Evolutionary conservation across 2,113 vertebrate species (phyloP), one percentile per base, ranked within the genome.

Genomic region (Ancistrus triradiatus): DNA sequence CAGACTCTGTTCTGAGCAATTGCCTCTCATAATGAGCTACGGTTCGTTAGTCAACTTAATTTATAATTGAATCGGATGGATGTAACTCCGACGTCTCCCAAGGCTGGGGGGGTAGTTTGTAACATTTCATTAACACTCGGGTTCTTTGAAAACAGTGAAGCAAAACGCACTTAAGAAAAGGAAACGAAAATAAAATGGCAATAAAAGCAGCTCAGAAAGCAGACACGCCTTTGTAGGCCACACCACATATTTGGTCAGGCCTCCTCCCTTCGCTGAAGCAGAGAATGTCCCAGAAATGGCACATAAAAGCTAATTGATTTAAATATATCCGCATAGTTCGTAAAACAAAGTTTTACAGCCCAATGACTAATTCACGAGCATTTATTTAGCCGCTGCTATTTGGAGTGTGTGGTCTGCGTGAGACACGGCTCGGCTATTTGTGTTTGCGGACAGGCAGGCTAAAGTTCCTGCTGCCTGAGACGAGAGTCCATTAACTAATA

Each of bases 21-120:
- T 92, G 91, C 91, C 89, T 91, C 88, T 86, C 89, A 90, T 92
- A 92, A 93, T 92, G 90, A 91, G 90, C 90, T 88, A 92, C 87
- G 90, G 90, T 92, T 92, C 90, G 88, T 92, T 93, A 92, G 88
- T 91, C 90, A 92, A 89, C 90, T 90, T 92, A 93, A 92, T 93
- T 92, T 91, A 91, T 92, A 92, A 91, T 92, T 92, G 89, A 92
- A 92, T 92, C 87, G 88, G 89, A 92, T 91, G 88, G 90, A 90
- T 92, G 84, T 89, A 90, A 90, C 88, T 89, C 48, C 24, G 33
- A 44, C 17, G 88, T 90, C 88, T 90, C 87, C 83, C 82, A 91
- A 89, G 90, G 87, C 90, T 66, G 63, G 90, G 89, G 88, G 90
- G 89, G 38, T 90, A n/a, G 88, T 90, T 86, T 88, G 90, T 87